Evolutionary conservation across 2,888 invertebrate genomes (phyloP).

Genomic region (Tortricodes alternella): DNA sequence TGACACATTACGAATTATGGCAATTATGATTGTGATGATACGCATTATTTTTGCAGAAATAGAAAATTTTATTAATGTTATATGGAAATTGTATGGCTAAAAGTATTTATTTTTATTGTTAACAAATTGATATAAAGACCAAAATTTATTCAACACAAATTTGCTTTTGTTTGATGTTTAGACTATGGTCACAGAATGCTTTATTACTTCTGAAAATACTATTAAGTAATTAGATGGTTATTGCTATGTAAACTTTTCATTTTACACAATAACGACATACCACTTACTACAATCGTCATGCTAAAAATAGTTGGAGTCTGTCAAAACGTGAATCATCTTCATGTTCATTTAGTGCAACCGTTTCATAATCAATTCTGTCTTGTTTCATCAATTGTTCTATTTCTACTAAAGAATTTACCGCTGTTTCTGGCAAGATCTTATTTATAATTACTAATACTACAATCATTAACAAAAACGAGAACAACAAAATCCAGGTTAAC

Average conservation of each 20-base stretch:
- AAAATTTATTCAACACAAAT: constrained; percentile 6
- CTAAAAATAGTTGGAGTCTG: constrained; percentile 37
- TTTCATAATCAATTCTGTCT: constrained; percentile 26
- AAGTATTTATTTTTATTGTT: too few relatives aligned
- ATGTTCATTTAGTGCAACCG: constrained; percentile 29
- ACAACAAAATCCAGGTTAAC: constrained; percentile 31
- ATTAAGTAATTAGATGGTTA: not conserved
- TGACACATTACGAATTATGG: not conserved
- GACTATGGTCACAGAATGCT: too few relatives aligned
- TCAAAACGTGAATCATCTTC: constrained; percentile 35
- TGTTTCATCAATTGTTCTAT: constrained; percentile 36
- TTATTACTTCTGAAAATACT: too few relatives aligned
- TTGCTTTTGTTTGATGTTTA: too few relatives aligned
- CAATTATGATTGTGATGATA: not conserved
- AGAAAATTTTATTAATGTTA: too few relatives aligned
- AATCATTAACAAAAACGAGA: constrained; percentile 34
- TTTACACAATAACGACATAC: too few relatives aligned
- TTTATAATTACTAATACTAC: constrained; percentile 32
- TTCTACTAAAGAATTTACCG: constrained; percentile 36
- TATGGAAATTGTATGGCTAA: too few relatives aligned
- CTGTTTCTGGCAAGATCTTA: constrained; percentile 39
- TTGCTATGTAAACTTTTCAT: not conserved
- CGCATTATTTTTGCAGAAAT: not conserved
- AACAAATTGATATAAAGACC: too few relatives aligned
- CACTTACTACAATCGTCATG: not conserved